Evolutionary conservation across 2,113 vertebrate species (phyloP).

Genomic region (Chloropsis cyanopogon): DNA sequence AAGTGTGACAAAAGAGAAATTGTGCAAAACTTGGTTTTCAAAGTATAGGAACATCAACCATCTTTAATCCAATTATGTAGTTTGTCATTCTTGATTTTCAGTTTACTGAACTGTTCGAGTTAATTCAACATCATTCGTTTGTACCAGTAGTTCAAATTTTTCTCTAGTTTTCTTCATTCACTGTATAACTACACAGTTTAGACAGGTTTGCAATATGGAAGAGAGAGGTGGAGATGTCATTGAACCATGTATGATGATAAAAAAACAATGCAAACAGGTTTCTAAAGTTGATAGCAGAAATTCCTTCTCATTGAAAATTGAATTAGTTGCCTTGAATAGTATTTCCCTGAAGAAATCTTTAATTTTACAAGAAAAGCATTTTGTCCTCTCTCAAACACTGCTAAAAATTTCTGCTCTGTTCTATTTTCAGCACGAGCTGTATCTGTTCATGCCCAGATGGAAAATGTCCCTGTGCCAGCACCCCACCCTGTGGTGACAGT

Average conservation of each 20-base stretch:
- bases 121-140: not conserved
- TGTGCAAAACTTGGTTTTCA: not conserved
- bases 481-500: fast-evolving
- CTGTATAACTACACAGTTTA: not conserved
- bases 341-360: not conserved
- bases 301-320: not conserved
- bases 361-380: not conserved
- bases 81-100: not conserved
- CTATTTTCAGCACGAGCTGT: not conserved
- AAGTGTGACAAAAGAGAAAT: not conserved
- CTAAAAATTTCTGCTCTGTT: not conserved
- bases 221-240: not conserved
- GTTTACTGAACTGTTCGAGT: not conserved
- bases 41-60: not conserved
- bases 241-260: not conserved
- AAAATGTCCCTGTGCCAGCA: not conserved
- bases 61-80: not conserved
- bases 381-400: not conserved
- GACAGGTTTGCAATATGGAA: not conserved
- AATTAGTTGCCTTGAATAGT: not conserved
- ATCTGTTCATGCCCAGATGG: not conserved
- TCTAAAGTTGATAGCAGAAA: not conserved
- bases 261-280: not conserved
- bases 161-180: not conserved
- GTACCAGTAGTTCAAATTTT: not conserved